Conservation (phyloP, 2,888 invertebrate genomes). For the Osedax fenrisi region DNA sequence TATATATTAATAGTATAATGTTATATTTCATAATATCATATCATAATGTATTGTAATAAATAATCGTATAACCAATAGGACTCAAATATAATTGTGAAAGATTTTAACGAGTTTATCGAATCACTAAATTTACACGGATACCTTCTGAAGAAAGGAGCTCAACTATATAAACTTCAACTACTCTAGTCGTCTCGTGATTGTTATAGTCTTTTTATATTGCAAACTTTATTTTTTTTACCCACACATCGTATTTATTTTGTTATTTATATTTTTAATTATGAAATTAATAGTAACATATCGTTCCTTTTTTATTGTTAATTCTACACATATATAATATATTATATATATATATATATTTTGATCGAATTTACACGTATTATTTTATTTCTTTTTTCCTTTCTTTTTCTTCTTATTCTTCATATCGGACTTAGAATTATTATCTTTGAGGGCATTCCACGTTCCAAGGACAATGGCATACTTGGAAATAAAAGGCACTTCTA, state of each 20-base stretch:
- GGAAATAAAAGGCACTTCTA: background rate
- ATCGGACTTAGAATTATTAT: background rate
- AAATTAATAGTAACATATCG: too few relatives aligned
- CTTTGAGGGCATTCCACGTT: background rate
- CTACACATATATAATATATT: background rate
- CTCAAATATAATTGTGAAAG: slow-evolving; percentile 58
- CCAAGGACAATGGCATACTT: background rate
- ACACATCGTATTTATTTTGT: background rate
- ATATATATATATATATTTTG: too few relatives aligned
- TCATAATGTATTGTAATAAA: background rate
- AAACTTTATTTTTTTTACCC: too few relatives aligned
- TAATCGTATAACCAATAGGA: slow-evolving; percentile 41
- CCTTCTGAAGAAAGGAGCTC: slow-evolving; percentile 64
- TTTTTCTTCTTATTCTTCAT: background rate
- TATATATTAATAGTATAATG: background rate
- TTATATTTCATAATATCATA: background rate
- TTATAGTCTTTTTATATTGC: too few relatives aligned
- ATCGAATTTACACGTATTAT: too few relatives aligned
- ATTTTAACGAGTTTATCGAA: slow-evolving; percentile 63
- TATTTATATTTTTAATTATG: background rate
- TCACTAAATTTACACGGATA: slow-evolving; percentile 73
- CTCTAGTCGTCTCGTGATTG: too few relatives aligned
- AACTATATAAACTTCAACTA: slow-evolving; percentile 35
- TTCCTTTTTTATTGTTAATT: background rate
- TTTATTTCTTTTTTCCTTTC: background rate